Percentiles rank a stretch among this genome's conserved stretches.
Evolutionary conservation across 2,797 vertebrate species (phyloP).

Genomic region (Tiaroga cobitis): DNA sequence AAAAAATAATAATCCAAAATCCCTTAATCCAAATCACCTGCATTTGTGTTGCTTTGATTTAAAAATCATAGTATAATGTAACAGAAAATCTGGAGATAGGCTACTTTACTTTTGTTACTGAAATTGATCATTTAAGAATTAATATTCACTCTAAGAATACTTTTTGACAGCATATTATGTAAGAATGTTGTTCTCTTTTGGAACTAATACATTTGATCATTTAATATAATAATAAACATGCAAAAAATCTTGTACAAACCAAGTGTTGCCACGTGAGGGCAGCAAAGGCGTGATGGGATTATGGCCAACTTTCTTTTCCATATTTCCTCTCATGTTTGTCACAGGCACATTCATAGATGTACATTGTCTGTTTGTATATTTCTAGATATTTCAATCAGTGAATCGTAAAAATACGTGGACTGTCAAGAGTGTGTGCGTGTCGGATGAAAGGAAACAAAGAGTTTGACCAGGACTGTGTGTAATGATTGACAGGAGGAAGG

Average conservation of each 20-base stretch:
- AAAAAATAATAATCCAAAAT: no score
- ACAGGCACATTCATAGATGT: neutral
- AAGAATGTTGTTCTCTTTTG: neutral
- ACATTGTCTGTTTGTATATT: neutral
- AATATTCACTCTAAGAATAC: neutral
- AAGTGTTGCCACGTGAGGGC: constrained; percentile 61
- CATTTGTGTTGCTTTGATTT: neutral
- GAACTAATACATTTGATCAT: neutral
- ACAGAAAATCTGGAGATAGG: neutral
- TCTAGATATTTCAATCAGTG: neutral
- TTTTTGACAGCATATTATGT: neutral
- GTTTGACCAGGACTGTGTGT: constrained; percentile 61
- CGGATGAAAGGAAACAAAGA: constrained; percentile 69
- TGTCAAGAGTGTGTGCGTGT: neutral
- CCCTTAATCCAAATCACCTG: neutral
- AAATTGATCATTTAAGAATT: neutral
- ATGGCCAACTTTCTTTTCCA: neutral
- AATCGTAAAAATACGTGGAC: neutral
- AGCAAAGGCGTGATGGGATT: constrained; percentile 53
- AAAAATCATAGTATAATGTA: neutral
- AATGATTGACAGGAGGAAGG: constrained; percentile 58
- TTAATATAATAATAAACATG: neutral
- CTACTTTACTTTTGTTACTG: neutral
- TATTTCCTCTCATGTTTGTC: neutral
- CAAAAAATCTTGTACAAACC: neutral